Evolutionary conservation across 2,113 vertebrate genomes (phyloP).

Genomic region (Tautogolabrus adspersus): DNA sequence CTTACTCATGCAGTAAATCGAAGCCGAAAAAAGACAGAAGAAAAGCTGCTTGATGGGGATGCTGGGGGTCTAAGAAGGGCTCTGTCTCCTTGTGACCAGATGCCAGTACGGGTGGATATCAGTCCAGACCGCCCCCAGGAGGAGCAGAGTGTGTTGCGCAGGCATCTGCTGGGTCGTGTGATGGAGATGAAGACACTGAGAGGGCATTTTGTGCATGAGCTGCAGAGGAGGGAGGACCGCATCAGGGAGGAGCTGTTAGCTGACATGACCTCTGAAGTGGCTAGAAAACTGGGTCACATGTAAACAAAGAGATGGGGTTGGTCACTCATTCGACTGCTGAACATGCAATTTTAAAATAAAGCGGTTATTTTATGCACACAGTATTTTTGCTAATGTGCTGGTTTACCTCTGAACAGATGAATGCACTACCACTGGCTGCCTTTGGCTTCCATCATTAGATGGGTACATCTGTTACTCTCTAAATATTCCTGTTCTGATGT

Average conservation of each 20-base stretch:
- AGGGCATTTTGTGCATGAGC: conserved; percentile 74
- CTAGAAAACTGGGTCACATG: conserved; percentile 54
- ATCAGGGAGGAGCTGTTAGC: conserved; percentile 69
- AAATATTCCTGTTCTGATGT: conserved; percentile 4
- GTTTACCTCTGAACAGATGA: conserved; percentile 33
- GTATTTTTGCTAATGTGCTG: conserved; percentile 27
- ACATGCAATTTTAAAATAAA: conserved; percentile 29
- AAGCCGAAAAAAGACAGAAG: conserved; percentile 9
- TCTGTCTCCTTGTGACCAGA: conserved; percentile 65
- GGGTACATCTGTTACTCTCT: conserved; percentile 35
- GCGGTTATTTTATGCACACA: conserved; percentile 14
- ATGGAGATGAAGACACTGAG: conserved; percentile 53
- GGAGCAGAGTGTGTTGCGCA: conserved; percentile 3
- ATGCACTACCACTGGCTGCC: conserved; percentile 11
- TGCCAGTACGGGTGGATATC: conserved; percentile 67
- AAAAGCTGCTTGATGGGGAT: conserved; percentile 57
- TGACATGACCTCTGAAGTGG: conserved; percentile 70
- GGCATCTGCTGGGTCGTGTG: conserved; percentile 61
- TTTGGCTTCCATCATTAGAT: conserved; percentile 13
- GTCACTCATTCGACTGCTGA: conserved; percentile 18
- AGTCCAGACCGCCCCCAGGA: conserved; percentile 26
- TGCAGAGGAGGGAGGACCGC: conserved; percentile 72
- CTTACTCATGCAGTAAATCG: conserved; percentile 58
- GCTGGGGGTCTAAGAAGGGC: conserved; percentile 37
- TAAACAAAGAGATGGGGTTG: conserved; percentile 24